Evolutionary conservation across 2,113 vertebrate species (phyloP).

Genomic region (Mirounga angustirostris): DNA sequence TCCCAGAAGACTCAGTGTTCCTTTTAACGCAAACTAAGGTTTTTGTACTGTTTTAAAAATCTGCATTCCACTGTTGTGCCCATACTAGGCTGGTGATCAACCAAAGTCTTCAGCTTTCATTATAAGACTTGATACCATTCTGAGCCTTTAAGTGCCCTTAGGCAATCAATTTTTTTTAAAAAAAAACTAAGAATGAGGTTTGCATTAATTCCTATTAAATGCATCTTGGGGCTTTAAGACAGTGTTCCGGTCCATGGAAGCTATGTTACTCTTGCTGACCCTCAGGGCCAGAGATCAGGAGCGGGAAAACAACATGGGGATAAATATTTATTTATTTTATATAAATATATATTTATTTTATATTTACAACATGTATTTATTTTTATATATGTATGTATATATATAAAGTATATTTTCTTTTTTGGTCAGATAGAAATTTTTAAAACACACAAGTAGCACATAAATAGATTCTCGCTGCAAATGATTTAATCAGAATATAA

Average conservation of each 20-base stretch:
- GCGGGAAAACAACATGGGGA: background rate
- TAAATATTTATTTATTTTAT: background rate
- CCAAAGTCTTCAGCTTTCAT: background rate
- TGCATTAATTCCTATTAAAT: background rate
- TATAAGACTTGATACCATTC: background rate
- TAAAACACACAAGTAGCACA: background rate
- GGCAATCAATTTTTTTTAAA: background rate
- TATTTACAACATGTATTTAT: background rate
- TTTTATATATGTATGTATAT: background rate
- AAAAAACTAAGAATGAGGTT: background rate
- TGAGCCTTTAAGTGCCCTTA: background rate
- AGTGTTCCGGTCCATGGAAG: background rate
- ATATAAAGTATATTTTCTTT: background rate
- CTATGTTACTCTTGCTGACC: background rate
- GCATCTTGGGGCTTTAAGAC: background rate
- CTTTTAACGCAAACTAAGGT: slow-evolving; percentile 17
- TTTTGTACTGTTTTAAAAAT: slow-evolving; percentile 26
- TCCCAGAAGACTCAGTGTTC: background rate
- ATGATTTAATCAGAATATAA: background rate
- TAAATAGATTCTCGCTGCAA: background rate
- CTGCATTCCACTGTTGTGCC: background rate
- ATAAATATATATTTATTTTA: background rate
- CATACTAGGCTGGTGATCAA: background rate
- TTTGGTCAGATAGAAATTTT: background rate
- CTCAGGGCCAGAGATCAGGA: background rate